Evolutionary conservation across 2,888 invertebrate genomes (phyloP).

Genomic region (Pardosa pseudoannulata): DNA sequence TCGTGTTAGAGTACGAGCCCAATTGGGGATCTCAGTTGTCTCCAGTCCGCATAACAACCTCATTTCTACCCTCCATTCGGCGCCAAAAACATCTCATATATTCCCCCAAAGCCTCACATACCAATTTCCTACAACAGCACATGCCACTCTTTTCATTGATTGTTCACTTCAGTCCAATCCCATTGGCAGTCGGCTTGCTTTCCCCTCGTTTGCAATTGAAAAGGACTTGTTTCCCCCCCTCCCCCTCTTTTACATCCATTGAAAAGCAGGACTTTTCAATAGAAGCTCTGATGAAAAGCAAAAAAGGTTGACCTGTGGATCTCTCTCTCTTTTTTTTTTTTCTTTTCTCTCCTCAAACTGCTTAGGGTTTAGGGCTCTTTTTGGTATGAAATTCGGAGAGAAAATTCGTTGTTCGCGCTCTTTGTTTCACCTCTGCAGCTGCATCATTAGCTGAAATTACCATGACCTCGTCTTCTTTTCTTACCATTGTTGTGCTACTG

Average conservation of each 20-base stretch:
- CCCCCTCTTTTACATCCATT: constrained; percentile 36
- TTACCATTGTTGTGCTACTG: constrained; percentile 30
- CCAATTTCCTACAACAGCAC: constrained; percentile 46
- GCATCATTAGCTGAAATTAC: constrained; percentile 65
- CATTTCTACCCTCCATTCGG: not conserved
- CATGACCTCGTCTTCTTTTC: constrained; percentile 51
- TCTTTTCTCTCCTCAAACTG: constrained; percentile 20
- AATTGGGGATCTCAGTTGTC: not conserved
- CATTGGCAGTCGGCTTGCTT: constrained; percentile 27
- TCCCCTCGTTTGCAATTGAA: constrained; percentile 43
- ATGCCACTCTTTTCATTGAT: constrained; percentile 55
- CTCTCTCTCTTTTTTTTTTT: constrained; percentile 16
- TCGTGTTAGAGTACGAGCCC: too few species aligned
- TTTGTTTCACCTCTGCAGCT: constrained; percentile 62
- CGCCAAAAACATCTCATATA: constrained; percentile 54
- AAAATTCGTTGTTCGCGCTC: constrained; percentile 64
- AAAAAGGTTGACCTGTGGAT: constrained; percentile 52
- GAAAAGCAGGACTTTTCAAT: constrained; percentile 61
- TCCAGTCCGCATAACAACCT: not conserved
- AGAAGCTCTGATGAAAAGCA: constrained; percentile 59
- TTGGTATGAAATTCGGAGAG: constrained; percentile 51
- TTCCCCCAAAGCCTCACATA: constrained; percentile 37
- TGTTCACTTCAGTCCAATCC: constrained; percentile 16
- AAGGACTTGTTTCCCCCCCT: constrained; percentile 33
- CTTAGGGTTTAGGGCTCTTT: constrained; percentile 32